These are phyloP conservation scores for Bombyx mandarina DNA, from an alignment of 1,140 invertebrate genomes.

Conservation along the genomic window DNA sequence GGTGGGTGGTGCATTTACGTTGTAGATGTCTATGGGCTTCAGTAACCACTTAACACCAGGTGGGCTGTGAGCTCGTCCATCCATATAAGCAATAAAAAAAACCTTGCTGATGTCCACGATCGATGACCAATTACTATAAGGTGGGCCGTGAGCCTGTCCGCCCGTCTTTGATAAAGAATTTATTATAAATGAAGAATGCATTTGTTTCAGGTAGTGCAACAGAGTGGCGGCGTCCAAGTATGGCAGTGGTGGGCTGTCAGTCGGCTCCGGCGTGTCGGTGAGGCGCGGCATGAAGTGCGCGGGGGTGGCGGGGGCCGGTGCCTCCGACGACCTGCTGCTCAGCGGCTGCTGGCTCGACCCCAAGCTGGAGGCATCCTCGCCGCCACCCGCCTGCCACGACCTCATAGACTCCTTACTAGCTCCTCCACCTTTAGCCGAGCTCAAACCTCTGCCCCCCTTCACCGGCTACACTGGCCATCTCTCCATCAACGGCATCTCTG, in stretches of 20 bases:
- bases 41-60: too few relatives aligned
- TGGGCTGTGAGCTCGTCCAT: too few relatives aligned
- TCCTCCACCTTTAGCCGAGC: conserved; percentile 79
- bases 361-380: conserved; percentile 54
- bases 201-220: conserved; percentile 32
- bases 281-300: conserved; percentile 61
- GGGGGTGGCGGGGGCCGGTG: conserved; percentile 31
- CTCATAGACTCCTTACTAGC: conserved; percentile 75
- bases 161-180: neutral
- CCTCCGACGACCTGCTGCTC: conserved; percentile 69
- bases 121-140: too few relatives aligned
- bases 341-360: conserved; percentile 71
- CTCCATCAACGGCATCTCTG: conserved; percentile 86
- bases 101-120: neutral
- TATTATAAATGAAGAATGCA: neutral
- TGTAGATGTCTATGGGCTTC: too few relatives aligned
- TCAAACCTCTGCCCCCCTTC: conserved; percentile 89
- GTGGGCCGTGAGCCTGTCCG: too few relatives aligned
- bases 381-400: conserved; percentile 47
- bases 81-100: neutral
- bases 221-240: conserved; percentile 69
- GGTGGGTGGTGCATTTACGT: too few relatives aligned
- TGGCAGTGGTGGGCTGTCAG: conserved; percentile 56
- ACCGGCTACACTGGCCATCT: conserved; percentile 87
- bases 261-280: conserved; percentile 51